These are phyloP conservation scores for Brotogeris chrysoptera DNA, from an alignment of 2,797 vertebrate species.

Conservation along the genomic window DNA sequence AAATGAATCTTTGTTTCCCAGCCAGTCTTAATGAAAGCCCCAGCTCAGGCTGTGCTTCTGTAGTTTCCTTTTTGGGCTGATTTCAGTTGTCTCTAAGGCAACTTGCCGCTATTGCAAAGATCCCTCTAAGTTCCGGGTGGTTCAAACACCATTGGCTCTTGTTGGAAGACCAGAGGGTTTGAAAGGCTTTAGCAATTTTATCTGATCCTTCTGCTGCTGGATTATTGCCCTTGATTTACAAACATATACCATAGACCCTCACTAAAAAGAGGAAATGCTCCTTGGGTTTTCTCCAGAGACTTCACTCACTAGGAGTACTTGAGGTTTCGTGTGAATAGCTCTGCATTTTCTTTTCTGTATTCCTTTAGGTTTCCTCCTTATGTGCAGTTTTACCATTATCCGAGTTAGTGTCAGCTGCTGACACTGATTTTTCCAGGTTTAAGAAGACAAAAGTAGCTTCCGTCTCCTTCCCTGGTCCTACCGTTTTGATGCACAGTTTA, in stretches of 20 bases:
- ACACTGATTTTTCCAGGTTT: background rate
- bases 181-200: background rate
- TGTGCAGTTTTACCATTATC: background rate
- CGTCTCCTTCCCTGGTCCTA: background rate
- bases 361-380: background rate
- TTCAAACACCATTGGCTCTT: background rate
- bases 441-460: background rate
- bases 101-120: background rate
- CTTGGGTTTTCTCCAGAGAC: background rate
- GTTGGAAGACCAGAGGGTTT: background rate
- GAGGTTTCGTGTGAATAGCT: background rate
- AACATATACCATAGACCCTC: background rate
- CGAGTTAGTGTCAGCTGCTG: background rate
- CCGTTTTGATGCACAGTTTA: background rate
- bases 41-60: background rate
- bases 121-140: background rate
- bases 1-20: conserved; percentile 13
- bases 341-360: background rate
- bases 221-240: background rate
- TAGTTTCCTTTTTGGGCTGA: background rate
- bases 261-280: background rate
- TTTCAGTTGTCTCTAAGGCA: background rate
- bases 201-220: background rate
- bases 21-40: background rate
- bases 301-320: background rate